phyloP scores from a whole-genome alignment of 2,113 vertebrate species.

The Halcyon malimbica region DNA sequence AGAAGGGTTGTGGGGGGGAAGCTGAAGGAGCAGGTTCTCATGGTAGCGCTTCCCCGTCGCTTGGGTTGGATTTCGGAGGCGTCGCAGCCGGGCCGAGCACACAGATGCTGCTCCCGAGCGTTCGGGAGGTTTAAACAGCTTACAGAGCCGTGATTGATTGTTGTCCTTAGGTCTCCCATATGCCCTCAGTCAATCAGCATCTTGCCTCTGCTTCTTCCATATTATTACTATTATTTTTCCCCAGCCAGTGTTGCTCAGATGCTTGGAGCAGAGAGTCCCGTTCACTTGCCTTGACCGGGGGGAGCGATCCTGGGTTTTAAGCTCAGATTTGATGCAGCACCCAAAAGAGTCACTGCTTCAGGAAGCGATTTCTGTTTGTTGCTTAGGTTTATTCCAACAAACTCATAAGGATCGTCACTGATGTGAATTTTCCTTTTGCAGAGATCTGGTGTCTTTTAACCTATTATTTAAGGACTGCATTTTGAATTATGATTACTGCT shows the following conservation, averaged over 20 bases:
- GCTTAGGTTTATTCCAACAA: neutral
- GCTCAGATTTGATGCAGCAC: neutral
- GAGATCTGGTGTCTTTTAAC: neutral
- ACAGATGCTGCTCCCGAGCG: neutral
- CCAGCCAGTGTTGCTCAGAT: neutral
- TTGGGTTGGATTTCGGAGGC: neutral
- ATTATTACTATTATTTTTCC: neutral
- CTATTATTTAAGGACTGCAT: neutral
- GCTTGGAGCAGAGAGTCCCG: neutral
- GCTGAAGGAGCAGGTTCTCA: rapidly evolving
- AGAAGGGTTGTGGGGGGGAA: neutral
- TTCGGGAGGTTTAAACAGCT: neutral
- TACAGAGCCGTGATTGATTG: slow-evolving; percentile 2
- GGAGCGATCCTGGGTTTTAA: neutral
- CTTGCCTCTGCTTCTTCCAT: neutral
- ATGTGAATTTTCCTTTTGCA: neutral
- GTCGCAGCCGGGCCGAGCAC: neutral
- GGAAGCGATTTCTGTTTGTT: neutral
- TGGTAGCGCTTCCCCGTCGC: neutral
- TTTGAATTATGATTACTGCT: neutral
- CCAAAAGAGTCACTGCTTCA: neutral
- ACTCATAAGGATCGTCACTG: neutral
- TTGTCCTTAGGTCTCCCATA: slow-evolving; percentile 28
- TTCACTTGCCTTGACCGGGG: rapidly evolving
- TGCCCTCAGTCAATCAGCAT: slow-evolving; percentile 18